Base-by-base conservation (phyloP, 2,888 invertebrate genomes). In the Lasioglossum vierecki region DNA sequence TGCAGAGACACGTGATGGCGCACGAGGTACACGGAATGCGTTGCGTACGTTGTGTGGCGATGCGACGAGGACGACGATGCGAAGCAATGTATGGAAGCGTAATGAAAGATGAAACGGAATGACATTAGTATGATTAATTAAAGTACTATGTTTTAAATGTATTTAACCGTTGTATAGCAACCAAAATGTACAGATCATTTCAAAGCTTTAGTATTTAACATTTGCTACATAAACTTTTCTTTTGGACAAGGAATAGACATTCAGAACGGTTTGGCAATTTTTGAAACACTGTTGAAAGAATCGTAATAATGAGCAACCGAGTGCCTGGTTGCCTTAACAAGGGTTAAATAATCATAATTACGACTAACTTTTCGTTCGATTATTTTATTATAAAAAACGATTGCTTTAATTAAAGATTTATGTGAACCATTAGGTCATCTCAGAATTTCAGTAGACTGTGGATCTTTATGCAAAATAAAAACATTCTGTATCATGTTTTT, bases 31-130 rank as follows among this genome's bases (percentile, higher is more conserved):
- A 91, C 77, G 78, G 85, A 79, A 88, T 84, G 87, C 87, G 83
- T 92, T 86, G 88, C 82, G 81, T 68, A 79, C 82, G 89, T 82
- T 80, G 86, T 76, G 82, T 81, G 85, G 70, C 83, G 88, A 87
- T 84, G 79, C 80, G 90, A 88, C 84, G 90, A 87, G 83, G 88
- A 83, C 87, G 91, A 82, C 91, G 91, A 91, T 88, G 85, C 87
- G 89, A 90, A 88, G 89, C 88, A 84, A 88, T 88, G 88, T 89
- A 91, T 91, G 84, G 92, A 91, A 91, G 91, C 89, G 81, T 83
- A 90, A 91, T 92, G 91, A 84, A 91, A 92, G 91, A 91, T 92
- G 91, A 92, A 92, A 93, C 89, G 88, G 91, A 85, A 90, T 78
- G 85, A 88, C 75, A 92, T 91, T 91, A 91, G 90, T 92, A 91